Base-by-base conservation (phyloP, 2,888 invertebrate species). In the Ophonus ardosiacus region DNA sequence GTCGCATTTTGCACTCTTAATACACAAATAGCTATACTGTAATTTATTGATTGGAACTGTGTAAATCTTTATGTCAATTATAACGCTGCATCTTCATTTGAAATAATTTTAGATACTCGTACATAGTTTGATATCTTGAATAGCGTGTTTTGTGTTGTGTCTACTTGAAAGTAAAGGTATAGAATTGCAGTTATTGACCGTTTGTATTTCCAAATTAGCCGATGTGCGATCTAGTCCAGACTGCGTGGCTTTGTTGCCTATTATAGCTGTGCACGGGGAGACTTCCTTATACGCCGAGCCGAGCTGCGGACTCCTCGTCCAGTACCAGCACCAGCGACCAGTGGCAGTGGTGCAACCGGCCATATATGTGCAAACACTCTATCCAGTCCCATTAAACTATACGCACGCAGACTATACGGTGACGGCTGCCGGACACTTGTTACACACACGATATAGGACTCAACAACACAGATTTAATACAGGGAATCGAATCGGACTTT, bases 181-280 rank as follows among this genome's bases (percentile, higher is more conserved):
- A 43, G 18, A 74, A 68, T 74, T 5, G 18, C 40, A 43, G 71
- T 74, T 74, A 74, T 74, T 74, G 71, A 74, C 71, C 71, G 71
- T 10, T 74, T 74, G 71, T 63, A 43, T 74, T 43, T 74, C 71
- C 71, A 74, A 74, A 74, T 74, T 74, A 74, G 71, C 71, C 71
- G 71, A 74, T 74, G 71, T 74, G 51, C 71, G 71, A 74, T 74
- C 71, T 74, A 74, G 71, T 17, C 18, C 59, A 78, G 78, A 78
- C 78, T 56, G 78, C 78, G 78, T 59, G 78, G 78, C 78, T 78
- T 57, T 78, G 57, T 78, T 78, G 59, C 78, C 78, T 78, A 78
- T 78, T 78, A 78, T 78, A 78, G 78, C 43, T n/a, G 15, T 78
- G 59, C 38, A 59, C 43, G 31, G 57, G 78, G 56, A 59, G 15